Base-by-base conservation (phyloP, 1,140 invertebrate species). In the Musca domestica region DNA sequence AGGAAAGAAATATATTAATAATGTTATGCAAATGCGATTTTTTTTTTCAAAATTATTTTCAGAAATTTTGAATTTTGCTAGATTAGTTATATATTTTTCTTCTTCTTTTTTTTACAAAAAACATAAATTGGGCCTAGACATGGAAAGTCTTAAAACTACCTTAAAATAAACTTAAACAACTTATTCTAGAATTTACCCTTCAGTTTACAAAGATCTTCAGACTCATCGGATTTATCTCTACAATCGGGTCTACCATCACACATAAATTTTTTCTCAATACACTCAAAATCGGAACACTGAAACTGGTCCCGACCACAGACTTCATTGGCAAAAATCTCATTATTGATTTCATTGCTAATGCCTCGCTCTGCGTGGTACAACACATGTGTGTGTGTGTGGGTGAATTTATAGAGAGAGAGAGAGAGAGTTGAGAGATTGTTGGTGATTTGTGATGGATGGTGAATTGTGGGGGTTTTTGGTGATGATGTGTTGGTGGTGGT, bases 171-270 rank as follows among this genome's bases (percentile, higher is more conserved):
- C 17, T 30, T 5, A 19, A 64, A 10, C 10, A 34, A 48, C 47
- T 64, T 61, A 58, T 30, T 30, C 22, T 25, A 54, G 1, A 54
- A 23, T 20, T 69, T 70, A 70, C 69, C 69, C 61, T 52, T 30
- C n/a, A 41, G 47, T 2, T 20, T 15, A 49, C 69, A 70, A 25
- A 65, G 51, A 14, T 41, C 65, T 25, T 22, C n/a, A n/a, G 67
- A 48, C 22, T 93, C 92, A 77, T 94, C 91, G 76, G 87, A 88
- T 17, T 84, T 84, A 80, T 89, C 87, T 15, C 83, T 78, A 82
- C 92, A 93, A 81, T 93, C 90, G 17, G 74, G 73, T 58, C 78
- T 73, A 41, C 84, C 83, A 77, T 94, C 87, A 81, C 92, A 95
- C 65, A 83, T 82, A 34, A 72, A 74, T 3, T 77, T 76, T 69